These are phyloP conservation scores for Erythrocercus mccallii DNA, from an alignment of 2,113 vertebrate species.

Conservation along the genomic window DNA sequence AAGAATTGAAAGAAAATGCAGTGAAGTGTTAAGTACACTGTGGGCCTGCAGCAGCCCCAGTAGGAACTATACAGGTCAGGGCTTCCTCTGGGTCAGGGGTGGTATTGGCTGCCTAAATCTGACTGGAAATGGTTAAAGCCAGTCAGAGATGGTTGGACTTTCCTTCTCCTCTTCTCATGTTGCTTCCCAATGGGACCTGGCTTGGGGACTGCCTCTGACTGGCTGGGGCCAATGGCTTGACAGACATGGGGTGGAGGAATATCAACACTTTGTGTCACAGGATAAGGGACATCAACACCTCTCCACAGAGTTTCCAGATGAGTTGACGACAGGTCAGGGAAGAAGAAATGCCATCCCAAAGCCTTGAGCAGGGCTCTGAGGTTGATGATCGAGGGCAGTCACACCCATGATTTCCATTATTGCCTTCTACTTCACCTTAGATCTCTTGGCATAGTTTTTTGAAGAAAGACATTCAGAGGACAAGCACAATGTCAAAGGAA, in stretches of 20 bases:
- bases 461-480: not conserved
- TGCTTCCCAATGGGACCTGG: not conserved
- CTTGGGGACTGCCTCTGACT: too few relatives aligned
- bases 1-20: not conserved
- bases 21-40: not conserved
- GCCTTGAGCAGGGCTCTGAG: not conserved
- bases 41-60: not conserved
- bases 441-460: not conserved
- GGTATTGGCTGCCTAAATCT: rapidly evolving
- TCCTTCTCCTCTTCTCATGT: not conserved
- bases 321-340: rapidly evolving
- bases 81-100: rapidly evolving
- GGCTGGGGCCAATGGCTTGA: not conserved
- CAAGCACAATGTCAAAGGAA: not conserved
- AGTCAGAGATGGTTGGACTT: not conserved
- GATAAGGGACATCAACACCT: rapidly evolving
- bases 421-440: not conserved
- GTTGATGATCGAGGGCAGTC: rapidly evolving
- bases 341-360: not conserved
- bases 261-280: not conserved
- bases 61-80: not conserved
- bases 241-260: rapidly evolving
- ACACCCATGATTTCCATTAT: not conserved
- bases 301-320: rapidly evolving
- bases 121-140: not conserved